A percentile compares a stretch with the other conserved stretches of the same genome.
Evolutionary conservation across 1,140 invertebrate species (phyloP).

Genomic region (Atopsyche davidsoni): DNA sequence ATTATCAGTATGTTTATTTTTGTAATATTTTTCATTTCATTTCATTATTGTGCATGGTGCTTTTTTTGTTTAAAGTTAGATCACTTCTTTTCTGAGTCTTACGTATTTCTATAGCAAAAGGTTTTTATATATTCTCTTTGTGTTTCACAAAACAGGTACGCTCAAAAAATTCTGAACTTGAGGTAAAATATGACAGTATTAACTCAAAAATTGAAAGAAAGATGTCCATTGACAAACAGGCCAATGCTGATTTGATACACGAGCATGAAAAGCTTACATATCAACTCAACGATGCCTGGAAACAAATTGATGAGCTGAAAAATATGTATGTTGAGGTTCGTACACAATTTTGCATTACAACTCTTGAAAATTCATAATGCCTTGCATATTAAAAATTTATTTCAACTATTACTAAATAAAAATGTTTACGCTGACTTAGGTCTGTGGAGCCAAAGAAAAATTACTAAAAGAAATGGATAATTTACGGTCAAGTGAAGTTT

Average conservation of each 20-base stretch:
- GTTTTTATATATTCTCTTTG: no score
- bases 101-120: no score
- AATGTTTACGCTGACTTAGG: slow-evolving; percentile 13
- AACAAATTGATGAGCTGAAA: slow-evolving; percentile 41
- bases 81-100: no score
- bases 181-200: slow-evolving; percentile 39
- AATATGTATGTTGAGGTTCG: slow-evolving; percentile 40
- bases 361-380: not conserved
- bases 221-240: slow-evolving; percentile 37
- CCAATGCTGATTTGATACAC: slow-evolving; percentile 37
- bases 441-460: slow-evolving; percentile 24
- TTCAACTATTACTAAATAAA: not conserved
- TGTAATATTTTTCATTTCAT: no score
- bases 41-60: no score
- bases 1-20: slow-evolving; percentile 35
- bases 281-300: slow-evolving; percentile 38
- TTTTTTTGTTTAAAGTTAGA: no score
- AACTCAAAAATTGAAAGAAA: slow-evolving; percentile 35
- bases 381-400: not conserved
- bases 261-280: slow-evolving; percentile 39
- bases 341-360: no score
- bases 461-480: slow-evolving; percentile 22
- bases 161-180: slow-evolving; percentile 39
- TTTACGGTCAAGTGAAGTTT: slow-evolving; percentile 18
- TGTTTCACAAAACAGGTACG: no score